phyloP scores from a whole-genome alignment of 1,140 invertebrate species.

The Aphidius gifuensis region DNA sequence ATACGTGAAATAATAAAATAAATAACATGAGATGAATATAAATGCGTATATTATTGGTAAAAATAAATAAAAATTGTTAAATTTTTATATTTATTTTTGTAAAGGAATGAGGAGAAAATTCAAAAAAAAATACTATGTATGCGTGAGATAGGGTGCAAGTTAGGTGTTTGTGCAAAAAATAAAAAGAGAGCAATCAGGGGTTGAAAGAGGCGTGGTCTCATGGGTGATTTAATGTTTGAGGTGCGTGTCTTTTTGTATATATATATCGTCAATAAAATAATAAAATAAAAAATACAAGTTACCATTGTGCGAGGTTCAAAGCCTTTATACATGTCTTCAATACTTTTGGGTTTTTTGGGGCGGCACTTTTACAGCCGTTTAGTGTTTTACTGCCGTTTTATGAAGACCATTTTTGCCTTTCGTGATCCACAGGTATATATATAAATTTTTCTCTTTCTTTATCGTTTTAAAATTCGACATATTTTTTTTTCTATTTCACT shows the following conservation, averaged over 20 bases:
- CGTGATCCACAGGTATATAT: not conserved
- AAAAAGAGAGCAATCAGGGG: conserved; percentile 12
- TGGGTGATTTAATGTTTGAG: conserved; percentile 51
- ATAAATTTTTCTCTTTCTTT: no score
- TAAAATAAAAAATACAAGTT: conserved; percentile 18
- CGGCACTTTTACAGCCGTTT: conserved; percentile 57
- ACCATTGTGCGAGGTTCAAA: conserved; percentile 19
- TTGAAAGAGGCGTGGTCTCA: conserved; percentile 46
- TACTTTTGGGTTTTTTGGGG: conserved; percentile 40
- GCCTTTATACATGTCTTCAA: conserved; percentile 1
- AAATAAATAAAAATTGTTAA: no score
- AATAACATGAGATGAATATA: no score
- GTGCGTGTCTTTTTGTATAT: conserved; percentile 51
- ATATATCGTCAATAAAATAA: conserved; percentile 24
- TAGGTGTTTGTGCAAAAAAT: no score
- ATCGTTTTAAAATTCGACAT: no score
- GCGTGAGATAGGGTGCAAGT: no score
- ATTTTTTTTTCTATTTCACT: no score
- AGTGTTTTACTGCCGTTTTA: conserved; percentile 57
- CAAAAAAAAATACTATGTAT: no score
- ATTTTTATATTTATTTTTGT: no score
- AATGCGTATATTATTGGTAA: no score
- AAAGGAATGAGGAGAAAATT: no score
- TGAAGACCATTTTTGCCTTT: conserved; percentile 41
- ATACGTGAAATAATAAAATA: no score